Evolutionary conservation across 2,113 vertebrate species (phyloP), one percentile per base, ranked within the genome.

Genomic region (Morphnarchus princeps): DNA sequence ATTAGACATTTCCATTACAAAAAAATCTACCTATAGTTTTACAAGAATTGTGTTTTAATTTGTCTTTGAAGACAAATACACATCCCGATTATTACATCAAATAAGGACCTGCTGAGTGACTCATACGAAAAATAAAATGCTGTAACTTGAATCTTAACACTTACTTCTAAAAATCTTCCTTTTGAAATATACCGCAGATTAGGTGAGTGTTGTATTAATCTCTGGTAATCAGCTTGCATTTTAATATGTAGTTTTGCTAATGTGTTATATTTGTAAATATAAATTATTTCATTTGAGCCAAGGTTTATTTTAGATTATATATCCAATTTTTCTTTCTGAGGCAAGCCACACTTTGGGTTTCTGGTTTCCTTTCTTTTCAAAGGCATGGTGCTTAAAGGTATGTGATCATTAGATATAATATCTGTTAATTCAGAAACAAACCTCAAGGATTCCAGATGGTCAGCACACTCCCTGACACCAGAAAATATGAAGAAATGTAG

Each of bases 361-460:
- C 54, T 61, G 40, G 38, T 38, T 66, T 66, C 8, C 34, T 40
- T 66, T 73, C 29, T 58, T 52, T 67, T 73, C 28, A 80, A 45
- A 80, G 72, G n/a, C 26, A 73, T 38, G 21, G 29, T 57, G 12
- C 34, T 94, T 87, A 55, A 90, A 81, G 57, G 28, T 58, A 80
- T 47, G 59, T 19, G 34, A 77, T 43, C 50, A n/a, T 66, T 38
- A 65, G 36, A 54, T 71, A 87, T 93, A 85, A 65, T 82, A 94
- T 79, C 87, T 92, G 69, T 88, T 43, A 84, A 88, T 93, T 94
- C 43, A 93, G 65, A 70, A 93, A 79, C 19, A 95, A 77, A 20
- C 47, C 78, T 62, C 28, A 49, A 92, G 16, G 52, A 49, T 89
- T 95, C 77, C 89, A 96, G 93, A 85, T 96, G 94, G 90, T 42